Percentiles rank a stretch among this genome's conserved stretches.
These are phyloP conservation scores for Agriopis aurantiaria DNA, from an alignment of 2,888 invertebrate species.

Conservation along the genomic window DNA sequence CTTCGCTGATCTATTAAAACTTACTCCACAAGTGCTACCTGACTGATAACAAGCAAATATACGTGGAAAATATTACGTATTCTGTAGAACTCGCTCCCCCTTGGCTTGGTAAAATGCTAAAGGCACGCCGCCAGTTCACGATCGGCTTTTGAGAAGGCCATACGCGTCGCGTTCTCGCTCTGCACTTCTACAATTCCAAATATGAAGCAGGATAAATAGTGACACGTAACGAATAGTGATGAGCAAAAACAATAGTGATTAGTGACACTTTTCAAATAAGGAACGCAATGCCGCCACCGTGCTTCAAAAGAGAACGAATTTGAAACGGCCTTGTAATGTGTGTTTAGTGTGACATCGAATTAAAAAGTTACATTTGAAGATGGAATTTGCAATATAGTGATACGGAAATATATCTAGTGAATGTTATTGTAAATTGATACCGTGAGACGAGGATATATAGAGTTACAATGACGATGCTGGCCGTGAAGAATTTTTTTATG, in stretches of 20 bases:
- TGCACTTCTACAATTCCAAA: constrained; percentile 41
- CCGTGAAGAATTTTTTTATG: constrained; percentile 91
- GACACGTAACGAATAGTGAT: constrained; percentile 57
- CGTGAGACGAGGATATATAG: constrained; percentile 18
- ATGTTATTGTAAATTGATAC: constrained; percentile 25
- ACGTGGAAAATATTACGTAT: constrained; percentile 31
- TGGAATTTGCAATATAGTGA: constrained; percentile 36
- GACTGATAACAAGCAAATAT: constrained; percentile 53
- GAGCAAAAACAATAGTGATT: constrained; percentile 57
- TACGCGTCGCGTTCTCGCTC: constrained; percentile 30
- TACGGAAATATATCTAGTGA: constrained; percentile 27
- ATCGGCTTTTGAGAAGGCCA: constrained; percentile 33
- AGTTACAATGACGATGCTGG: constrained; percentile 84
- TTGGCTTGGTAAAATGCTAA: neutral
- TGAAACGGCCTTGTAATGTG: constrained; percentile 35
- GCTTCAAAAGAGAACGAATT: constrained; percentile 37
- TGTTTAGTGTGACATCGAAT: constrained; percentile 30
- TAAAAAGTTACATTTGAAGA: constrained; percentile 31
- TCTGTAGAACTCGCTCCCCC: constrained; percentile 30
- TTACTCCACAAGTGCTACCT: constrained; percentile 6
- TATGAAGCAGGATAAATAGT: constrained; percentile 49
- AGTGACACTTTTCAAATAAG: constrained; percentile 53
- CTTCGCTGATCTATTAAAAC: neutral
- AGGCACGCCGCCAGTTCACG: constrained; percentile 36
- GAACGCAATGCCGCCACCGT: constrained; percentile 41